Conservation (phyloP, 2,888 invertebrate species). For the Encarsia formosa region DNA sequence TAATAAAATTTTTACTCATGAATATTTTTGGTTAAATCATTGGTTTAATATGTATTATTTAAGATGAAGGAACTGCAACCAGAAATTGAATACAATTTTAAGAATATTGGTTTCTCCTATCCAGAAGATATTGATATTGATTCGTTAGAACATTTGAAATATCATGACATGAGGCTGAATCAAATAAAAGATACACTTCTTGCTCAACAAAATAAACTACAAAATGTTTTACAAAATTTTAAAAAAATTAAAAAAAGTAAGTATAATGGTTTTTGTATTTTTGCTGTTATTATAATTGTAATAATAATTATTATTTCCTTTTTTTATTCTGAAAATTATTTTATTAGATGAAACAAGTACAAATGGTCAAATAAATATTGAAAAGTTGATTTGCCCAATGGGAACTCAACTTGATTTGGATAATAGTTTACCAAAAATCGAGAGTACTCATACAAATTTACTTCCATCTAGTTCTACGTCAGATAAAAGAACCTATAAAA, state of each 20-base stretch:
- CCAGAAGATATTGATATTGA: conserved; percentile 60
- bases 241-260: conserved; percentile 49
- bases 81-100: conserved; percentile 57
- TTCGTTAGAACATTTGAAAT: conserved; percentile 62
- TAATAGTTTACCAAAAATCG: conserved; percentile 40
- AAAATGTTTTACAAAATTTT: conserved; percentile 50
- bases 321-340: too few relatives aligned
- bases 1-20: too few relatives aligned
- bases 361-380: conserved; percentile 14
- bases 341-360: conserved; percentile 13
- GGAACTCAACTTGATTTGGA: conserved; percentile 43
- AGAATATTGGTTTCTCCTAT: conserved; percentile 62
- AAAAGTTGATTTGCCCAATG: conserved; percentile 35
- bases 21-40: too few relatives aligned
- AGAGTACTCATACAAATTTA: conserved; percentile 43
- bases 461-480: conserved; percentile 29
- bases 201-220: conserved; percentile 62
- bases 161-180: conserved; percentile 62
- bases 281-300: not conserved
- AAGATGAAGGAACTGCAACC: conserved; percentile 65
- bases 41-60: too few relatives aligned
- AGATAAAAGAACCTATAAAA: conserved; percentile 40
- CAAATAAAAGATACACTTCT: conserved; percentile 60
- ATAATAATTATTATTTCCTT: too few relatives aligned
- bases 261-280: conserved; percentile 28